Percentiles rank a stretch among this genome's conserved stretches.
phyloP scores from a whole-genome alignment of 2,888 invertebrate species.

The Siphlonurus alternatus region DNA sequence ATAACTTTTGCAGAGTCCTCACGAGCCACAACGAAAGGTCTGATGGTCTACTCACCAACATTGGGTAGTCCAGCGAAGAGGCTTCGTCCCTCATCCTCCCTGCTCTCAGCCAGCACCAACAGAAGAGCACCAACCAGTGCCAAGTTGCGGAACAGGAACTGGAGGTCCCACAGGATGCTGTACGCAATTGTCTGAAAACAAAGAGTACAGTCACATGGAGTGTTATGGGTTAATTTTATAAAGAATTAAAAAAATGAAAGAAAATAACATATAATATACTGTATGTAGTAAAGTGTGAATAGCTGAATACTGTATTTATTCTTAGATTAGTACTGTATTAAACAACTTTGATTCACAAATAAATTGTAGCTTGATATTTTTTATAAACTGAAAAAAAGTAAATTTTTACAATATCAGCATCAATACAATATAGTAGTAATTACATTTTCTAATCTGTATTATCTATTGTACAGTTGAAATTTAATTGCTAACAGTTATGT shows the following conservation, averaged over 20 bases:
- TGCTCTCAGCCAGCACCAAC: slow-evolving; percentile 88
- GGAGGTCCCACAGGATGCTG: slow-evolving; percentile 96
- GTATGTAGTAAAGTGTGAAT: neutral
- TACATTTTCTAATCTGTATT: too few relatives aligned
- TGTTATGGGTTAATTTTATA: neutral
- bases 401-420: too few relatives aligned
- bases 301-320: too few relatives aligned
- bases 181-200: slow-evolving; percentile 70
- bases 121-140: slow-evolving; percentile 95
- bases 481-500: too few relatives aligned
- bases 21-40: too few relatives aligned
- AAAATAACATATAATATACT: too few relatives aligned
- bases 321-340: too few relatives aligned
- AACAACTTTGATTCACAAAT: too few relatives aligned
- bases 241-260: too few relatives aligned
- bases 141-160: slow-evolving; percentile 89
- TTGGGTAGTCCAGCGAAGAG: slow-evolving; percentile 91
- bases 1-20: neutral
- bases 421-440: too few relatives aligned
- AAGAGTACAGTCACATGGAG: slow-evolving; percentile 13
- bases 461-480: too few relatives aligned
- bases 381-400: neutral
- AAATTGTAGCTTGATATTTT: neutral
- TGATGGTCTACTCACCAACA: slow-evolving; percentile 34
- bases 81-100: slow-evolving; percentile 75